Percentiles rank a stretch among this genome's conserved stretches.
Conservation (phyloP, 2,797 vertebrate genomes). For the Lophius americanus region DNA sequence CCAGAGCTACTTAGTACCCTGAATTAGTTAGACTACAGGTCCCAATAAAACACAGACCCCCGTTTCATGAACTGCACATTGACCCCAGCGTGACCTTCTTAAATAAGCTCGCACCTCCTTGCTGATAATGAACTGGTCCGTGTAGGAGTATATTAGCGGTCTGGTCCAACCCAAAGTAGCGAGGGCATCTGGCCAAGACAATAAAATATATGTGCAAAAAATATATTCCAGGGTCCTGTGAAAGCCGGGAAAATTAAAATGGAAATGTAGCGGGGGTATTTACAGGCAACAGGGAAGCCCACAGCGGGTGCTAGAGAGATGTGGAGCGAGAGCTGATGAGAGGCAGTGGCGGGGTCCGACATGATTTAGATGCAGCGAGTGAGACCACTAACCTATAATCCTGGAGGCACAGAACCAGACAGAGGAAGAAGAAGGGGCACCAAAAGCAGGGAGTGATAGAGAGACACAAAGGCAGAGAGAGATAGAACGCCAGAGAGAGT, state of each 20-base stretch:
- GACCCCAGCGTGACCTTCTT: constrained; percentile 71
- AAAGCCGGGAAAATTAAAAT: constrained; percentile 72
- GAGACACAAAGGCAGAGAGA: constrained; percentile 42
- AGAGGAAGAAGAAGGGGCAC: constrained; percentile 52
- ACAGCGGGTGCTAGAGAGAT: constrained; percentile 56
- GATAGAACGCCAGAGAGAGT: constrained; percentile 45
- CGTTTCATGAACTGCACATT: constrained; percentile 68
- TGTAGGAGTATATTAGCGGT: constrained; percentile 69
- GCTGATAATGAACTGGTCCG: constrained; percentile 72
- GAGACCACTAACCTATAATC: constrained; percentile 73
- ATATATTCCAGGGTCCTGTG: constrained; percentile 60
- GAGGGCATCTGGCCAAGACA: constrained; percentile 57
- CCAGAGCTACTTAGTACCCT: constrained; percentile 69
- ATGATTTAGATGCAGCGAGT: constrained; percentile 76
- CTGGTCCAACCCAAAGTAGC: constrained; percentile 50
- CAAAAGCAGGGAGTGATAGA: constrained; percentile 42
- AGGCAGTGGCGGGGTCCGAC: constrained; percentile 61
- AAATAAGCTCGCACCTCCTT: constrained; percentile 67
- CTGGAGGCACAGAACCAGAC: constrained; percentile 59
- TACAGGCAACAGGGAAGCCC: constrained; percentile 49
- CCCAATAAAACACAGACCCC: constrained; percentile 72
- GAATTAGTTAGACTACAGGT: constrained; percentile 65
- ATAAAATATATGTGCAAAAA: constrained; percentile 72
- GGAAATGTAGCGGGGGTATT: constrained; percentile 70
- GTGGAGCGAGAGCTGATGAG: constrained; percentile 51